These are phyloP conservation scores for Macropodus opercularis DNA, from an alignment of 2,797 vertebrate species.

Conservation along the genomic window DNA sequence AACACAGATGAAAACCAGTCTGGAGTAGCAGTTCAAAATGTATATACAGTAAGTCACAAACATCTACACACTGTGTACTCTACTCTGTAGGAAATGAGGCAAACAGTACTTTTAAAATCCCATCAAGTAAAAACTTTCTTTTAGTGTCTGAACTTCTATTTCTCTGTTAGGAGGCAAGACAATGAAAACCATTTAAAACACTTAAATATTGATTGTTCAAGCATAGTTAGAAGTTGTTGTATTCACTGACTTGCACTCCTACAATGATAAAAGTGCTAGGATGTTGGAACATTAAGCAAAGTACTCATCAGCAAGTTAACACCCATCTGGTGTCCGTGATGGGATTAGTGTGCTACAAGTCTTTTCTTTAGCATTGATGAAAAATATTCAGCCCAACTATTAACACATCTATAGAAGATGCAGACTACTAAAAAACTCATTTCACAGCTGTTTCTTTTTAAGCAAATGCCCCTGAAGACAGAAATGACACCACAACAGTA, in stretches of 20 bases:
- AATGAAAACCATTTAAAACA: slow-evolving; percentile 39
- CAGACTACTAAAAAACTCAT: slow-evolving; percentile 27
- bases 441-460: slow-evolving; percentile 59
- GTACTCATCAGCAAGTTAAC: slow-evolving; percentile 7
- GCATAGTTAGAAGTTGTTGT: slow-evolving; percentile 49
- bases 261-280: slow-evolving; percentile 63
- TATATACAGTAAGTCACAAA: slow-evolving; percentile 70
- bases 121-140: slow-evolving; percentile 40
- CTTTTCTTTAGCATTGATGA: slow-evolving; percentile 10
- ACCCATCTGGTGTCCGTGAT: slow-evolving; percentile 11
- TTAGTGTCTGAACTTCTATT: slow-evolving; percentile 65
- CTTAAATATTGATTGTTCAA: slow-evolving; percentile 73
- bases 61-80: slow-evolving; percentile 20
- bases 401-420: slow-evolving; percentile 30
- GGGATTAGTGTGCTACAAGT: slow-evolving; percentile 22
- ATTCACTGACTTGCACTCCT: slow-evolving; percentile 29
- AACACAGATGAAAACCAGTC: slow-evolving; percentile 60
- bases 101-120: slow-evolving; percentile 63
- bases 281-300: slow-evolving; percentile 23
- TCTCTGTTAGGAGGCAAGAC: slow-evolving; percentile 35
- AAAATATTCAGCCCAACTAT: slow-evolving; percentile 22
- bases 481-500: slow-evolving; percentile 53
- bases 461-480: slow-evolving; percentile 39
- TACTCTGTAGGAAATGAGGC: slow-evolving; percentile 38
- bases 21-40: slow-evolving; percentile 56